A percentile compares a stretch with the other conserved stretches of the same genome.
Evolutionary conservation across 2,797 vertebrate genomes (phyloP).

Genomic region (Spinibarbus caldwelli): DNA sequence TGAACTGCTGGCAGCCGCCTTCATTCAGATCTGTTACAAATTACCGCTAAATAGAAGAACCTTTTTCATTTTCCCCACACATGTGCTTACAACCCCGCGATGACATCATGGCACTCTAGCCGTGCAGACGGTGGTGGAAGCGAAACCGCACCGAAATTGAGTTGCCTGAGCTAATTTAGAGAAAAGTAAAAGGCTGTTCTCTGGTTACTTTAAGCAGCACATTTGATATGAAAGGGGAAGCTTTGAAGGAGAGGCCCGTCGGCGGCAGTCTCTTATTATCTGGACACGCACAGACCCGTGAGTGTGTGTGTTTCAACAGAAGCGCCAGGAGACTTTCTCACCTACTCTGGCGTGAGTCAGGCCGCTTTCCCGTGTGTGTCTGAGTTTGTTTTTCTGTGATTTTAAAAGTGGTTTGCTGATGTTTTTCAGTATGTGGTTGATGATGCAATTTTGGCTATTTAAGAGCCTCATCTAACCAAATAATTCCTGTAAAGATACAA

Average conservation of each 20-base stretch:
- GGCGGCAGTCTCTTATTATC: constrained; percentile 60
- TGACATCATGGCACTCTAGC: constrained; percentile 66
- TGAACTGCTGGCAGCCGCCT: constrained; percentile 66
- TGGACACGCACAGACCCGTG: constrained; percentile 54
- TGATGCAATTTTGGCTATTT: neutral
- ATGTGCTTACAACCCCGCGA: constrained; percentile 67
- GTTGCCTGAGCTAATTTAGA: constrained; percentile 71
- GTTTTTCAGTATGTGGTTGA: neutral
- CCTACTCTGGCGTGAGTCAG: constrained; percentile 50
- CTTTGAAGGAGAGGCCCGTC: constrained; percentile 64
- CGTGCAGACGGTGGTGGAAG: constrained; percentile 64
- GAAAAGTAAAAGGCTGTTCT: constrained; percentile 67
- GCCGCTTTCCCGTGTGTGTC: constrained; percentile 44
- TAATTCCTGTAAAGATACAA: neutral
- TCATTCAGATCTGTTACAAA: constrained; percentile 73
- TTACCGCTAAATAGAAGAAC: constrained; percentile 69
- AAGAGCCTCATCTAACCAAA: neutral
- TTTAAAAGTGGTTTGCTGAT: constrained; percentile 17
- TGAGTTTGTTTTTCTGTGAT: constrained; percentile 54
- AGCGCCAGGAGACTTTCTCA: constrained; percentile 55
- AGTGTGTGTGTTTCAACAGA: constrained; percentile 45
- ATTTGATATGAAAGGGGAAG: constrained; percentile 64
- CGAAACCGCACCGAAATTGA: constrained; percentile 69
- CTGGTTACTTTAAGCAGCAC: constrained; percentile 70
- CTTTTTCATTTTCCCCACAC: constrained; percentile 63